Evolutionary conservation across 2,113 vertebrate genomes (phyloP).

Genomic region (Myotis lucifugus): DNA sequence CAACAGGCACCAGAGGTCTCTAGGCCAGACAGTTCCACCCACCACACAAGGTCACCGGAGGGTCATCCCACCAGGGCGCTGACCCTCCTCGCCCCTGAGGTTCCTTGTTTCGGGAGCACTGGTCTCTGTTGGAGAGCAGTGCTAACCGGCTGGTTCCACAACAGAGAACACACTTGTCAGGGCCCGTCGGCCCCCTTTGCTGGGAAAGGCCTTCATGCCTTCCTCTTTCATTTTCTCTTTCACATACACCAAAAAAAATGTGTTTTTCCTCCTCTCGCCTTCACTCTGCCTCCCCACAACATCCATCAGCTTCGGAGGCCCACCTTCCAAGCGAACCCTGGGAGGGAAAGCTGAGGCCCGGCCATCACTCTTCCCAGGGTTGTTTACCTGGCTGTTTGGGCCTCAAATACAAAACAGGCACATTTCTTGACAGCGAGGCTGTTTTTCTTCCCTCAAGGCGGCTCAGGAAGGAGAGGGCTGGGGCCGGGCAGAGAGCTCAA

Average conservation of each 20-base stretch:
- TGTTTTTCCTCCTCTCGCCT: constrained; percentile 46
- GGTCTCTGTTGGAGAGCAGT: background rate
- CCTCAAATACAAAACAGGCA: constrained; percentile 38
- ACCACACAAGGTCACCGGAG: background rate
- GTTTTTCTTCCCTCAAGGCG: constrained; percentile 47
- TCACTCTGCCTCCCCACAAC: background rate
- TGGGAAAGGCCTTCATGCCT: background rate
- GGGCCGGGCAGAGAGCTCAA: constrained; percentile 26
- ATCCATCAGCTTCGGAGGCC: constrained; percentile 58
- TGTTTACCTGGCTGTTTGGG: constrained; percentile 36
- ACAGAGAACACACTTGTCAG: constrained; percentile 28
- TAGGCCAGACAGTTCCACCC: background rate
- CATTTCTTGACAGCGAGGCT: constrained; percentile 50
- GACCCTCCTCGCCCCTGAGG: background rate
- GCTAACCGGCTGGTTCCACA: background rate
- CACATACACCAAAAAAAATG: constrained; percentile 59
- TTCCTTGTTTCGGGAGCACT: background rate
- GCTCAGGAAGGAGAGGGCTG: background rate
- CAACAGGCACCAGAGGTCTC: background rate
- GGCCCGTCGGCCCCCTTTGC: constrained; percentile 35
- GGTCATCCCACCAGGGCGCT: no score
- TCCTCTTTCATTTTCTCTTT: constrained; percentile 69
- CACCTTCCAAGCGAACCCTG: constrained; percentile 51
- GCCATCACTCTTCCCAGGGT: background rate
- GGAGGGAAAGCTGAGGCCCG: constrained; percentile 41